Base-by-base conservation (phyloP, 2,797 vertebrate genomes). In the Crenuchus spilurus region DNA sequence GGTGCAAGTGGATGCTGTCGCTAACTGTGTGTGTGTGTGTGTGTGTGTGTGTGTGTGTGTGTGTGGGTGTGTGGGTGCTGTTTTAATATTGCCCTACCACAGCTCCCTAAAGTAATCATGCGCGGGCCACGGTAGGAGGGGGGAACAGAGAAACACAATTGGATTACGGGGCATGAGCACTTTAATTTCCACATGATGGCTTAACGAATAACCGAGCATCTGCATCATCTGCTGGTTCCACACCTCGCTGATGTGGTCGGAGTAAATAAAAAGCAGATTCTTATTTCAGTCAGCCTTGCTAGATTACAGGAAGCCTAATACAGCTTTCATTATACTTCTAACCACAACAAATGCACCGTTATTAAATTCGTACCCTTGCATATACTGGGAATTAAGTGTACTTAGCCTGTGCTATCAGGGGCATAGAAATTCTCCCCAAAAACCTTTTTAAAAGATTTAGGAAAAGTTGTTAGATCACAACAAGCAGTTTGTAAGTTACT, bases 151-250 rank as follows among this genome's bases (percentile, higher is more conserved):
- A 75, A 79, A 72, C 82, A 61, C 88, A 90, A 94, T 91, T 92
- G 89, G 89, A 93, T 94, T 92, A 93, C 77, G 78, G 83, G 83
- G 90, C 89, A 89, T 86, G 80, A 91, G 90, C 91, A 91, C 90
- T 92, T 93, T 90, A 83, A 92, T 91, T 93, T 92, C 88, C 88
- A 86, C 87, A 83, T 64, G 73, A 80, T 52, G 74, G 46, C 78
- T 81, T 88, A 88, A 87, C 65, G 70, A 86, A 87, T 75, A 78
- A 85, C 85, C 79, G 76, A 81, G 80, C 85, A 86, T 90, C 86
- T 86, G 84, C 86, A 89, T 87, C 83, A 79, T 81, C 80, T 75
- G 57, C 58, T 87, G 70, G 49, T 75, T 37, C 28, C 22, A 20
- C 20, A 80, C 84, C 83, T 79, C 84, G 28, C 73, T 78, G 76